These are phyloP conservation scores for Leptinotarsa undecemlineata DNA, from an alignment of 1,140 invertebrate genomes.

Conservation along the genomic window DNA sequence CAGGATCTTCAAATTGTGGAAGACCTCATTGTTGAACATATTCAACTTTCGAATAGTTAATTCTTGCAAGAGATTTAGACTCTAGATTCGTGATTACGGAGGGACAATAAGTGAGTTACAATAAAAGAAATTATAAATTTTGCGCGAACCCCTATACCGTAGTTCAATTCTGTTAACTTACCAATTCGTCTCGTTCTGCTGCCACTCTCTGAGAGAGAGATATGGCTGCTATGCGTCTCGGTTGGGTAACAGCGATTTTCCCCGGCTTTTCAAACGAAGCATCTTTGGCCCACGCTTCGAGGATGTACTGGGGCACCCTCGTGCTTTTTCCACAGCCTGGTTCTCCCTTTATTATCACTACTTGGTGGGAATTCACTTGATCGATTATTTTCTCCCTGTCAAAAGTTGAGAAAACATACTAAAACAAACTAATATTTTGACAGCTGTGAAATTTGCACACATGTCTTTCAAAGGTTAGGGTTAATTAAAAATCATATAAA, in stretches of 20 bases:
- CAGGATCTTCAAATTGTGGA: too few relatives aligned
- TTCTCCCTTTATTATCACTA: constrained; percentile 84
- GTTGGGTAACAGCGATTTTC: constrained; percentile 76
- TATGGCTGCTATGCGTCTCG: constrained; percentile 75
- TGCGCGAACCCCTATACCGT: too few relatives aligned
- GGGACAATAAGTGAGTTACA: too few relatives aligned
- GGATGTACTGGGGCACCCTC: constrained; percentile 78
- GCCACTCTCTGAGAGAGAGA: constrained; percentile 74
- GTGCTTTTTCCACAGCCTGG: constrained; percentile 91
- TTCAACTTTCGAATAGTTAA: background rate
- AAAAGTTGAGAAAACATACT: too few relatives aligned
- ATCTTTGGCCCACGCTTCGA: constrained; percentile 65
- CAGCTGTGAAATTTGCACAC: too few relatives aligned
- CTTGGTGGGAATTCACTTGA: constrained; percentile 51
- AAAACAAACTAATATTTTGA: too few relatives aligned
- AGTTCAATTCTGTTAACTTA: constrained; percentile 25
- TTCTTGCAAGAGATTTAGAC: too few relatives aligned
- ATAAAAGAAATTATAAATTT: too few relatives aligned
- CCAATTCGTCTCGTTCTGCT: constrained; percentile 65
- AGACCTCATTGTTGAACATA: too few relatives aligned
- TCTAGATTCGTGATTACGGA: too few relatives aligned
- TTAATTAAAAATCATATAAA: too few relatives aligned
- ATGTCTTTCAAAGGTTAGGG: too few relatives aligned
- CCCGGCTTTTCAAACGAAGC: constrained; percentile 58
- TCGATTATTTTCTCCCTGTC: constrained; percentile 47